Base-by-base conservation (phyloP, 2,888 invertebrate genomes). In the Colostygia pectinataria region DNA sequence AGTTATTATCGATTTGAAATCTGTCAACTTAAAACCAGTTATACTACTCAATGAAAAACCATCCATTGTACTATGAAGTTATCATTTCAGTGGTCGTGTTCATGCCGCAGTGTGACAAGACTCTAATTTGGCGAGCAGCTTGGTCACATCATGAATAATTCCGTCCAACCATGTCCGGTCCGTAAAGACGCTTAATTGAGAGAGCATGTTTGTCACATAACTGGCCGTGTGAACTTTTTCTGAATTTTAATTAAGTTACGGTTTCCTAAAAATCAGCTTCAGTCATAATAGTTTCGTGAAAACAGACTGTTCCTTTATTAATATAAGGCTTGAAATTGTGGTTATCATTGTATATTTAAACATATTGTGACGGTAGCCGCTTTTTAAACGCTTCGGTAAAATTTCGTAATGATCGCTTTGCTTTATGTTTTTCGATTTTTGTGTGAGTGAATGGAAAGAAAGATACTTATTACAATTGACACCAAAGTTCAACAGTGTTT, bases 111-210 rank as follows among this genome's bases (percentile, higher is more conserved):
- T 70, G 68, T 65, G 71, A 63, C 70, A 64, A 63, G 68, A 53
- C 62, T 70, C 65, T 69, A 71, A 72, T 72, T 68, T 72, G 64
- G 69, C 55, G 59, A 67, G 32, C 71, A 29, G 79, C 63, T 55
- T 61, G 68, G 67, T 66, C 68, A 66, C 71, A 71, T 81, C 82
- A 86, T 85, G 85, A 86, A 86, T 87, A 77, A 86, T 87, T 84
- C 80, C 70, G 65, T 65, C 63, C 70, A 55, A 59, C 67, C 71
- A 73, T 77, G 79, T 81, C 83, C 80, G 80, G 76, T 63, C 65
- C 57, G 73, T 71, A 79, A 78, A 79, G 77, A 76, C 69, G 69
- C 76, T 83, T 87, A 86, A 86, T 87, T 86, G 83, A 85, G 80
- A 80, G 82, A 80, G 77, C 80, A 76, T 79, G 77, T 78, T 72